Base-by-base conservation (phyloP, 2,797 vertebrate species). In the Prunella strophiata region DNA sequence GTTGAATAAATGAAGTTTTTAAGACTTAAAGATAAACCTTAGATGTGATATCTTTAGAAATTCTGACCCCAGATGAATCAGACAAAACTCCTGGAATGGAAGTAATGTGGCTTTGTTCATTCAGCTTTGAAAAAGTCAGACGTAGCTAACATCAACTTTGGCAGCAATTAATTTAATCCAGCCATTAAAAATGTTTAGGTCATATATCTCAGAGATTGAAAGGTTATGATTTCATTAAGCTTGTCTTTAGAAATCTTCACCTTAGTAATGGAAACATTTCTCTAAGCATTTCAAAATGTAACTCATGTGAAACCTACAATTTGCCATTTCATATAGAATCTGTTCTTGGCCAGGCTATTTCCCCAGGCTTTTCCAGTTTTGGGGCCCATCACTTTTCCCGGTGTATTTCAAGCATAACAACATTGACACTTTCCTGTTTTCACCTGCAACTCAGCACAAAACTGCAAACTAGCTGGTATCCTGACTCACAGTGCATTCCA, bases 161-260 rank as follows among this genome's bases (percentile, higher is more conserved):
- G 52, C 91, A 94, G 71, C 52, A 40, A 82, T 47, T 43, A 2
- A 50, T 96, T 92, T 91, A 73, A 94, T 82, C 48, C 18, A 67
- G 43, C 30, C 82, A 63, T 82, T 87, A n/a, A 85, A 92, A 84
- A 51, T 55, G 23, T 82, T 94, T 32, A 32, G 30, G 43, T 70
- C 5, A 2, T 45, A 2, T 26, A 65, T 72, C n/a, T 83, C 30
- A 68, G 85, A 68, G 27, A 54, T 2, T n/a, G n/a, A 68, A 87
- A 72, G 61, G 13, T 32, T 18, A 5, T 23, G 10, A 80, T 88
- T 84, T 80, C 23, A 52, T 62, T 8, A 62, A 84, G 40, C 13
- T 88, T 78, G 9, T 58, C 55, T 59, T 90, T 21, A 78, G 73
- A 91, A 96, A 78, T 65, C n/a, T 75, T 86, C 20, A 18, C n/a